A percentile compares a stretch with the other conserved stretches of the same genome.
Evolutionary conservation across 2,888 invertebrate species (phyloP).

Genomic region (Chloroclystis v-ata): DNA sequence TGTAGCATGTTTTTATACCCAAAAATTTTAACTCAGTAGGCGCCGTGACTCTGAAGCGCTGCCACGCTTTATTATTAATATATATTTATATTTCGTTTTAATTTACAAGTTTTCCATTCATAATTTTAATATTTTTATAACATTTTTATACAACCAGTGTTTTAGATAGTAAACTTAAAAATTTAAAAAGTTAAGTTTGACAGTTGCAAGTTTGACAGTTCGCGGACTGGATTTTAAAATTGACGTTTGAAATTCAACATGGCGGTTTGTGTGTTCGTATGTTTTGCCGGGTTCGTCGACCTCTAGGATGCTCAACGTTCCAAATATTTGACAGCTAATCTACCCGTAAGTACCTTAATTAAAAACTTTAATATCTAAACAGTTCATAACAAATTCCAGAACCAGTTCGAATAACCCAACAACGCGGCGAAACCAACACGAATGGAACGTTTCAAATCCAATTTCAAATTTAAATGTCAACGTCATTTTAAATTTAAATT

Average conservation of each 20-base stretch:
- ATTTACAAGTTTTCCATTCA: constrained; percentile 78
- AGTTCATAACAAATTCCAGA: neutral
- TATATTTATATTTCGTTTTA: constrained; percentile 79
- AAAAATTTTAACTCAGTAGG: constrained; percentile 79
- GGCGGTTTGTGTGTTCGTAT: constrained; percentile 68
- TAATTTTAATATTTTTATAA: constrained; percentile 79
- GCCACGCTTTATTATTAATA: constrained; percentile 77
- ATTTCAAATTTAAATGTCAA: constrained; percentile 6
- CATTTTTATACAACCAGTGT: constrained; percentile 75
- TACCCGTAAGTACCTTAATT: constrained; percentile 64
- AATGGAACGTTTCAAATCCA: neutral
- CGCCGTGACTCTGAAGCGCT: constrained; percentile 76
- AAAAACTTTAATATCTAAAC: neutral
- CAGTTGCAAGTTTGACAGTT: constrained; percentile 54
- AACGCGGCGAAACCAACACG: neutral
- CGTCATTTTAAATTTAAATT: constrained; percentile 2
- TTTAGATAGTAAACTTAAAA: constrained; percentile 70
- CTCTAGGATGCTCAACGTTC: constrained; percentile 72
- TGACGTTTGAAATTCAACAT: constrained; percentile 58
- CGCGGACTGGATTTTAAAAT: constrained; percentile 40
- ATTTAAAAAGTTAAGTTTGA: constrained; percentile 26
- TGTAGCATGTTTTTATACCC: constrained; percentile 79
- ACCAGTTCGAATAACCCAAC: no score
- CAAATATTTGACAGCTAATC: constrained; percentile 72
- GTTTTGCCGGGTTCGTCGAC: constrained; percentile 61